phyloP scores from a whole-genome alignment of 2,113 vertebrate genomes.

The Ciconia maguari region DNA sequence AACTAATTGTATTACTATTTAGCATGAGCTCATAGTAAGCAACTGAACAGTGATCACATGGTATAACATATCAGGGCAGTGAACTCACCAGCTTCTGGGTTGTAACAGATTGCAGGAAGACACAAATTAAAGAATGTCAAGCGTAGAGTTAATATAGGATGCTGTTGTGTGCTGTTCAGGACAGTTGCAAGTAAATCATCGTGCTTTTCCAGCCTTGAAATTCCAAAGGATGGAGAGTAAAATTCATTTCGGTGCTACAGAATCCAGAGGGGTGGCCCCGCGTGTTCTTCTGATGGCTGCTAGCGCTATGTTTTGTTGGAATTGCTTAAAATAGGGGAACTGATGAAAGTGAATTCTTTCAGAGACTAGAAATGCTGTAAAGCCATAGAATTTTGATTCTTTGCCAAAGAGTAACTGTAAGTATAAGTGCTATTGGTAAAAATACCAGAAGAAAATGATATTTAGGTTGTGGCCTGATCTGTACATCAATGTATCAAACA shows the following conservation, averaged over 20 bases:
- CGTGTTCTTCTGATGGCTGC: neutral
- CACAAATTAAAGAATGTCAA: neutral
- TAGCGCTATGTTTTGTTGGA: neutral
- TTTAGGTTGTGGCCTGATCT: neutral
- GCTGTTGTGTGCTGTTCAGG: neutral
- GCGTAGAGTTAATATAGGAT: accelerated
- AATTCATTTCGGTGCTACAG: neutral
- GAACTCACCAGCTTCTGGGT: neutral
- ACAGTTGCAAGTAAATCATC: neutral
- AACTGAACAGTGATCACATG: no score
- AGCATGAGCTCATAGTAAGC: neutral
- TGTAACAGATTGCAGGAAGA: neutral
- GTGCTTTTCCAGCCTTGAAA: neutral
- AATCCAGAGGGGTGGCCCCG: neutral
- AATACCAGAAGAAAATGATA: neutral
- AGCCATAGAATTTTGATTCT: neutral
- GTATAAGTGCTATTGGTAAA: neutral
- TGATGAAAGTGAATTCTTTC: neutral
- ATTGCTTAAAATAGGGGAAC: neutral
- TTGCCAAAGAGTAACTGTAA: neutral
- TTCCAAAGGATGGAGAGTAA: neutral
- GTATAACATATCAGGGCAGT: neutral
- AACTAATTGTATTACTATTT: neutral
- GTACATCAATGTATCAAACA: neutral
- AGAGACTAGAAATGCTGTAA: neutral